A percentile compares a stretch with the other conserved stretches of the same genome.
Conservation (phyloP, 2,113 vertebrate species). For the Pseudolaguvia tuberculata region DNA sequence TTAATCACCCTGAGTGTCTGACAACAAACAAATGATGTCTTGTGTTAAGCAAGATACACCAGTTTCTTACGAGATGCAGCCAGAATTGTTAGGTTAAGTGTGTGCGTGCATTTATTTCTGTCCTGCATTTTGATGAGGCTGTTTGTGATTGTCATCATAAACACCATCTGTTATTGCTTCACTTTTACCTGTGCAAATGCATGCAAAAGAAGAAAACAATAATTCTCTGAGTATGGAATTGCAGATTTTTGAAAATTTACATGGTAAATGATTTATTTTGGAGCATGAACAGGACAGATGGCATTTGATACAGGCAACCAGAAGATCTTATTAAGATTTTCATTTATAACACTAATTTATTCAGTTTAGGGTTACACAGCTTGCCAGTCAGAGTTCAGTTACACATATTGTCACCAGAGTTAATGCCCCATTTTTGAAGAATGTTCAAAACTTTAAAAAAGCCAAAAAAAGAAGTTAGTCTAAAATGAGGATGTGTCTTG, state of each 20-base stretch:
- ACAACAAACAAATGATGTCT: conserved; percentile 23
- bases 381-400: background rate
- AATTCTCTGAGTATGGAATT: conserved; percentile 32
- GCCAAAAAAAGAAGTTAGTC: background rate
- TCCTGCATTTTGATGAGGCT: conserved; percentile 42
- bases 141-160: conserved; percentile 45
- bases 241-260: conserved; percentile 16
- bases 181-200: conserved; percentile 40
- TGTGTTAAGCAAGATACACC: conserved; percentile 12
- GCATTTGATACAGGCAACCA: conserved; percentile 6
- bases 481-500: background rate
- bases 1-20: conserved; percentile 43
- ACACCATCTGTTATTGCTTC: conserved; percentile 48
- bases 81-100: conserved; percentile 32
- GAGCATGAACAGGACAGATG: conserved; percentile 34
- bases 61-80: conserved; percentile 29
- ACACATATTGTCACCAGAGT: background rate
- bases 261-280: conserved; percentile 31
- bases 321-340: conserved; percentile 28
- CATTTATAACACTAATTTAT: conserved; percentile 14
- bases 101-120: conserved; percentile 9
- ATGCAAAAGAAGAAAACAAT: conserved; percentile 42
- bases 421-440: background rate
- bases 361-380: conserved; percentile 2
- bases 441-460: background rate